Percentiles rank a stretch among this genome's conserved stretches.
Evolutionary conservation across 2,797 vertebrate species (phyloP).

Genomic region (Tokudaia tokunoshimensis): DNA sequence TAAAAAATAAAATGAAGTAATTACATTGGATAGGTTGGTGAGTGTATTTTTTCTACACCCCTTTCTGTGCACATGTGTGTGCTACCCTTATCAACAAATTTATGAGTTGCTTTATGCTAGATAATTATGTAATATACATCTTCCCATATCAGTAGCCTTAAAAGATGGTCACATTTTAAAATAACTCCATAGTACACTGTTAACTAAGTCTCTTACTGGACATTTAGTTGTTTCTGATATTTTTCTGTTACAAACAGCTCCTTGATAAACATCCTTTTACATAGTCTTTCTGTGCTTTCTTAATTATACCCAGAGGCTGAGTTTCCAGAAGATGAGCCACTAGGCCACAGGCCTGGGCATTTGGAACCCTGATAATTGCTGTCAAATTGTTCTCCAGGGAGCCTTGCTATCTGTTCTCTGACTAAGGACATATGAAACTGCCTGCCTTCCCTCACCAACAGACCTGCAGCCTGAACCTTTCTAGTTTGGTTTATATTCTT

Average conservation of each 20-base stretch:
- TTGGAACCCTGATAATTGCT: constrained; percentile 62
- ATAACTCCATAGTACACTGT: background rate
- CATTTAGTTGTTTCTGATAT: constrained; percentile 26
- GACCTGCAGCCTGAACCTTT: constrained; percentile 24
- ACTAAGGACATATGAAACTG: background rate
- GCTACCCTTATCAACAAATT: background rate
- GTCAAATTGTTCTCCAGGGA: constrained; percentile 49
- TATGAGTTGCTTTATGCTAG: background rate
- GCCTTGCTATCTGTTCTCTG: background rate
- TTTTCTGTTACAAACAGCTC: constrained; percentile 26
- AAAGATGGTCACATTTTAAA: constrained; percentile 6
- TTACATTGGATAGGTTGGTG: background rate
- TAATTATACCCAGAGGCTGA: constrained; percentile 50
- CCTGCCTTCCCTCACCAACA: background rate
- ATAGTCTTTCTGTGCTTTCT: constrained; percentile 56
- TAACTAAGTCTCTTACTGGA: background rate
- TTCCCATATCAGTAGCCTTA: background rate
- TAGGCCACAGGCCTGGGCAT: constrained; percentile 30
- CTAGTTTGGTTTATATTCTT: constrained; percentile 28
- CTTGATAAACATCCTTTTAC: constrained; percentile 41
- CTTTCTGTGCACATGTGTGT: background rate
- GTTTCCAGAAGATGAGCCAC: constrained; percentile 57
- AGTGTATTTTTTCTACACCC: background rate
- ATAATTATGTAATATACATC: background rate
- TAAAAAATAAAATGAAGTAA: constrained; percentile 35